Evolutionary conservation across 1,140 invertebrate genomes (phyloP), one percentile per base, ranked within the genome.

Genomic region (Hyphantria cunea): DNA sequence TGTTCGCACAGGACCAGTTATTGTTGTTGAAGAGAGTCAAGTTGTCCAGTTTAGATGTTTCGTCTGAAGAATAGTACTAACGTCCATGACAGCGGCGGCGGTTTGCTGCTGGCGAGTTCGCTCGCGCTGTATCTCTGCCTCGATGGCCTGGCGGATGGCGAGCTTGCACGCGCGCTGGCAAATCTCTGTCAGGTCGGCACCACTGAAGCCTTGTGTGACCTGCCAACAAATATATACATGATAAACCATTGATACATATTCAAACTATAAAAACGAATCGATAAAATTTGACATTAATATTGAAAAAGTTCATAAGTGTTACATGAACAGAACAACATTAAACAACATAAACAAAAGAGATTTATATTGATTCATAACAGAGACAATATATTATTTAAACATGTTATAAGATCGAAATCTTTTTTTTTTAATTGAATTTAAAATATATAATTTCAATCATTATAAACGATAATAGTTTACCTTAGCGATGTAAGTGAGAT

Each of bases 141-240:
- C 99, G 86, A 99, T 99, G 61, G 96, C 96, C 91, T 99, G 97
- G 60, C 99, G 94, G 92, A 99, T 99, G 65, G 99, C 99, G 68
- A 99, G 92, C 92, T 99, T 99, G 91, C 98, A 99, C 14, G 99
- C 99, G 67, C 99, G 94, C 91, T 99, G 99, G 91, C 99, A 99
- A 80, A 99, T 99, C 93, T 99, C 99, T 41, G 98, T 99, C 78
- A 99, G 92, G 92, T 99, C 99, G 66, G 99, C 99, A 75, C 99
- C 99, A 64, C 98, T 99, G 92, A 99, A 99, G 32, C 99, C 99
- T 77, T 91, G 89, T 14, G 90, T 91, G 69, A 91, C 90, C 90
- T 91, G 75, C 0, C 9, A 3, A 44, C 15, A 14, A 4, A 9
- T n/a, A 4, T 17, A 66, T 48, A 14, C 41, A 44, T 44, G 0